These are phyloP conservation scores for Mastigias papua DNA, from an alignment of 30 jellyfish, hydroid and myxozoan genomes.

Conservation along the genomic window DNA sequence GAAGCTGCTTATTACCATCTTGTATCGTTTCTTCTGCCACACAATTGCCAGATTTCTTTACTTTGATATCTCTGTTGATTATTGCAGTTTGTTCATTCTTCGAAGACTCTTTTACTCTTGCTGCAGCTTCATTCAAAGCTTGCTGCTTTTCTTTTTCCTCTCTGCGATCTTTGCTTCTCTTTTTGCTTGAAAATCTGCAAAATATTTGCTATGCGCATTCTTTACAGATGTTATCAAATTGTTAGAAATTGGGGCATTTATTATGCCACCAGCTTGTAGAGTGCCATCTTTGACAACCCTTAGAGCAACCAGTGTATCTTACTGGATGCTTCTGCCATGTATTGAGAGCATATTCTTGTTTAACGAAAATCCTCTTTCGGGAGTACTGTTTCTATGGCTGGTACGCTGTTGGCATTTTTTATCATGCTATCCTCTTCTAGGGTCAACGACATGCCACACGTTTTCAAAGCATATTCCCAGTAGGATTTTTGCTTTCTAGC, in stretches of 20 bases:
- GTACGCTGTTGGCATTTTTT: background rate
- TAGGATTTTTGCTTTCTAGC: background rate
- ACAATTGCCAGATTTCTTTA: constrained; percentile 7
- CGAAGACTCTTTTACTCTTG: background rate
- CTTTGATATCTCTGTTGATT: background rate
- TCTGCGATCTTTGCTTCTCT: background rate
- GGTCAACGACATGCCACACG: background rate
- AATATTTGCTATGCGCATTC: constrained; percentile 4
- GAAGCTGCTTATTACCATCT: constrained; percentile 39
- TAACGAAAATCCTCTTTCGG: constrained; percentile 57
- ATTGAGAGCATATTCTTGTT: constrained; percentile 34
- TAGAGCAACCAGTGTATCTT: constrained; percentile 44
- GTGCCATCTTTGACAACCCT: constrained; percentile 33
- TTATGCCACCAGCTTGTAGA: constrained; percentile 44
- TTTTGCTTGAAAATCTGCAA: constrained; percentile 5
- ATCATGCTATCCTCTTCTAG: background rate
- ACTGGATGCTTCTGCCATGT: constrained; percentile 42
- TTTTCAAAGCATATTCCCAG: background rate
- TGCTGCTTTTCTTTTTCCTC: constrained; percentile 13
- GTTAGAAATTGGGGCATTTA: constrained; percentile 18
- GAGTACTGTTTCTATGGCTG: constrained; percentile 68
- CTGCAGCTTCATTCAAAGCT: constrained; percentile 23
- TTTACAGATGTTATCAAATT: constrained; percentile 22
- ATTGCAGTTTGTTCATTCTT: background rate
- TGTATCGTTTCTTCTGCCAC: constrained; percentile 48